phyloP scores from a whole-genome alignment of 2,113 vertebrate species.

The Ardeotis arabs region DNA sequence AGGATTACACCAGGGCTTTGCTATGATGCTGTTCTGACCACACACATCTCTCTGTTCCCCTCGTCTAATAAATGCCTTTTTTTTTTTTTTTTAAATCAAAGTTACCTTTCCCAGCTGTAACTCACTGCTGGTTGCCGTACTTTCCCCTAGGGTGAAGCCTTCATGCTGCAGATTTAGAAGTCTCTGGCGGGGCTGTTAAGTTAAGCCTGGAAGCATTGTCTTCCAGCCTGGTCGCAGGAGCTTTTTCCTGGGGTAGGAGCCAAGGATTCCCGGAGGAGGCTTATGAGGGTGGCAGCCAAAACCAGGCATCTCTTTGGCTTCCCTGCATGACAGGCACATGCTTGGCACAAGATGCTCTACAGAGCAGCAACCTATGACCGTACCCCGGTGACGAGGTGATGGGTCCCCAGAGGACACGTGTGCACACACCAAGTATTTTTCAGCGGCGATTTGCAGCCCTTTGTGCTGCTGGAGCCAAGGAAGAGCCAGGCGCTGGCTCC shows the following conservation, averaged over 20 bases:
- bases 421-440: not conserved
- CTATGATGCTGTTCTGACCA: not conserved
- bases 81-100: not conserved
- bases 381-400: not conserved
- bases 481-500: constrained; percentile 17
- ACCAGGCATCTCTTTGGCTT: not conserved
- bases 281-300: not conserved
- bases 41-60: not conserved
- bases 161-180: not conserved
- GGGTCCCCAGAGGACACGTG: not conserved
- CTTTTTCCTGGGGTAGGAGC: not conserved
- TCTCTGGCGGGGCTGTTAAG: not conserved
- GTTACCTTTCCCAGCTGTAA: not conserved
- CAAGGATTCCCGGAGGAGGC: not conserved
- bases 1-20: not conserved
- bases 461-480: not conserved
- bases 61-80: accelerated
- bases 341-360: not conserved
- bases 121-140: not conserved
- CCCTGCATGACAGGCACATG: not conserved
- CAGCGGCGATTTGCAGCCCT: not conserved
- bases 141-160: not conserved
- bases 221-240: not conserved
- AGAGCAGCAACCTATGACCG: not conserved
- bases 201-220: not conserved